Conservation (phyloP, 2,888 invertebrate genomes). For the Caenorhabditis sinica region DNA sequence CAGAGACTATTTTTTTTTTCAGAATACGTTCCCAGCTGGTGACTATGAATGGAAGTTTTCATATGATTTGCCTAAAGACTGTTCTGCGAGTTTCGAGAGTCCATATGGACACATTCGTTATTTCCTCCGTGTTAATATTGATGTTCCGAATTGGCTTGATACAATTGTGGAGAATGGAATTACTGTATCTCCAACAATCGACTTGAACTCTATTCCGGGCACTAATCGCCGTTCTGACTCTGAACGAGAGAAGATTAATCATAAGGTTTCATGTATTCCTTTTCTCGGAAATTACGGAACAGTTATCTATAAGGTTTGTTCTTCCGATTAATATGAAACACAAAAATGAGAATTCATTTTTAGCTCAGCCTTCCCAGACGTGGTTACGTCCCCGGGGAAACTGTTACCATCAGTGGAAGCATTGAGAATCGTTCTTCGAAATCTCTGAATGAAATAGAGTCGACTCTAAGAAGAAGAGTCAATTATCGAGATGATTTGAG, state of each 20-base stretch:
- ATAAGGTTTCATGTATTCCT: constrained; percentile 5
- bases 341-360: neutral
- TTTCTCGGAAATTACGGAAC: constrained; percentile 30
- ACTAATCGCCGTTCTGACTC: neutral
- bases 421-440: constrained; percentile 28
- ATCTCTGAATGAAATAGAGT: neutral
- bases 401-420: neutral
- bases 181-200: constrained; percentile 36
- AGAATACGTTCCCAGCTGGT: constrained; percentile 57
- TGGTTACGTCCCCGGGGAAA: constrained; percentile 37
- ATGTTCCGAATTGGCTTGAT: constrained; percentile 42
- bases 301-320: constrained; percentile 23
- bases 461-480: constrained; percentile 8
- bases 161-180: constrained; percentile 9
- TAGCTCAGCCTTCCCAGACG: constrained; percentile 12
- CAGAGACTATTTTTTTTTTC: neutral
- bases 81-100: constrained; percentile 55
- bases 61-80: constrained; percentile 53
- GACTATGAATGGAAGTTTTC: constrained; percentile 63
- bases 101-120: constrained; percentile 52
- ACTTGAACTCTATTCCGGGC: constrained; percentile 45
- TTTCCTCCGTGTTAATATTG: constrained; percentile 32
- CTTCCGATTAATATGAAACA: neutral
- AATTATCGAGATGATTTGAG: neutral
- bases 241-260: neutral